Evolutionary conservation across 2,888 invertebrate genomes (phyloP), one percentile per base, ranked within the genome.

Genomic region (Oxycera nigricornis): DNA sequence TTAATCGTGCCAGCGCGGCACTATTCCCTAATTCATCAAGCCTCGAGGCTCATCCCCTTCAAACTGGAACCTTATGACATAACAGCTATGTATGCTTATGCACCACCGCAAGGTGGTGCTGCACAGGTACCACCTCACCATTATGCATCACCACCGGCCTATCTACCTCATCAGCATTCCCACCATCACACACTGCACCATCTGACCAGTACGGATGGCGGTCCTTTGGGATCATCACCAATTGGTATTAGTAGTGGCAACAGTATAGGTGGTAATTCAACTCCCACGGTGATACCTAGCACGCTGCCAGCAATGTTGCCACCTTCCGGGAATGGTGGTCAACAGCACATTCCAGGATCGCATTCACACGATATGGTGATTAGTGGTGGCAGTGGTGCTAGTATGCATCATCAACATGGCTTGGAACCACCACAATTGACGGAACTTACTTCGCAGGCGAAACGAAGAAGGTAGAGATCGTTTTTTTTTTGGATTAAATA

Each of bases 61-160:
- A 79, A 79, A 75, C 79, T 79, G 79, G 78, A 78, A 78, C 77
- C 79, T 70, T 77, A 79, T 79, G 78, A 79, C 73, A 73, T 79
- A 74, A 79, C 65, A 76, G 76, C 79, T 73, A 79, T 79, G 79
- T 79, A 79, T 75, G 79, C 79, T 59, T 79, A 79, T 78, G 79
- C 78, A 76, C 77, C 79, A 73, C 77, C 78, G 24, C 74, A 75
- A 46, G 79, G 77, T 76, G 77, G 77, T 72, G 77, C 76, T 74
- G 73, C 76, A 75, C 78, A 77, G 68, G 65, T 78, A 26, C 76
- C 78, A 14, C 65, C 74, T 17, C 76, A 77, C 72, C 78, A 79
- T 70, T 79, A 79, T 75, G 75, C 76, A 46, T 76, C 78, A 72
- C 75, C 79, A 30, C 77, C 78, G 41, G 75, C 77, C 17, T 78